A percentile compares a stretch with the other conserved stretches of the same genome.
These are phyloP conservation scores for Rissa tridactyla DNA, from an alignment of 2,113 vertebrate genomes.

Conservation along the genomic window DNA sequence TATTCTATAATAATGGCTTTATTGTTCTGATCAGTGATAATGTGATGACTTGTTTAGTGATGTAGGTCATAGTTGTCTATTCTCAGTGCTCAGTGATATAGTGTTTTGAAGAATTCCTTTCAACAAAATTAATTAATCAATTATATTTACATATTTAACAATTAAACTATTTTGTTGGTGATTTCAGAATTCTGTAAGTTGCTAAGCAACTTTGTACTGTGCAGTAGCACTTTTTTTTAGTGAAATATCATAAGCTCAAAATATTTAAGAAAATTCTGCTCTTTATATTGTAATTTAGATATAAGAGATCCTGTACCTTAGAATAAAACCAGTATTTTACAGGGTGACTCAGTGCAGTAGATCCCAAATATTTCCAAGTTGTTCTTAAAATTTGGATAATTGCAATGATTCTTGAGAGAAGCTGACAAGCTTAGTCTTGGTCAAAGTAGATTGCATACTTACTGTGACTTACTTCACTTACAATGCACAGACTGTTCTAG, in stretches of 20 bases:
- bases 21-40: background rate
- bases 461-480: background rate
- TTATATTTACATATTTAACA: background rate
- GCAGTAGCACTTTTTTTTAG: background rate
- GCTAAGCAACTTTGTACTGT: background rate
- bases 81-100: background rate
- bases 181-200: background rate
- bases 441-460: background rate
- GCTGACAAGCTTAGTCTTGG: background rate
- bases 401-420: background rate
- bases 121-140: background rate
- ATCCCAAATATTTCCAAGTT: background rate
- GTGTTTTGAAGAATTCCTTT: background rate
- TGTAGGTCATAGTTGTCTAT: background rate
- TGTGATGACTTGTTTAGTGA: background rate
- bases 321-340: background rate
- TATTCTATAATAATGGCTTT: background rate
- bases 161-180: background rate
- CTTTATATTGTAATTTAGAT: background rate
- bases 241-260: background rate
- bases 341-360: background rate
- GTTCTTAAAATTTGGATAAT: background rate
- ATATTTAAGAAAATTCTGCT: background rate
- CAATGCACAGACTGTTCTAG: background rate
- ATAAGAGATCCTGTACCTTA: background rate